Percentiles rank a stretch among this genome's conserved stretches.
These are phyloP conservation scores for Pteruthius melanotis DNA, from an alignment of 2,113 vertebrate species.

Conservation along the genomic window DNA sequence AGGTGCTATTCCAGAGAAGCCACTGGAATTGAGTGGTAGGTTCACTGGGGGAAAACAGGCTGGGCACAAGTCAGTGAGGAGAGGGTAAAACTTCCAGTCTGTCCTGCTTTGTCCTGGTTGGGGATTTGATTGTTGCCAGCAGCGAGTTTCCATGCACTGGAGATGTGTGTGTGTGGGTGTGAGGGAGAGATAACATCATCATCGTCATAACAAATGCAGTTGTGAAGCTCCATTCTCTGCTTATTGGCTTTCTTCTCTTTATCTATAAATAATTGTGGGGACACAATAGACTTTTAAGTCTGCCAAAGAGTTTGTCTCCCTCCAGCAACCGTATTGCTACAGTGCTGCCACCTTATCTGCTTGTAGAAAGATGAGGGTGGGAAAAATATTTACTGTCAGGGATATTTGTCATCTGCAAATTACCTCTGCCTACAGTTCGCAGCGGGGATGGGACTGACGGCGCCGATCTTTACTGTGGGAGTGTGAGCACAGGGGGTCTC, in stretches of 20 bases:
- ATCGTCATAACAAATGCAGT: constrained; percentile 18
- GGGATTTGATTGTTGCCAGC: not conserved
- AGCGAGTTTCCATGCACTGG: not conserved
- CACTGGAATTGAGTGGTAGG: not conserved
- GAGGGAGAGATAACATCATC: constrained; percentile 39
- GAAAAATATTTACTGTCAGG: constrained; percentile 55
- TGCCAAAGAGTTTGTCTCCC: constrained; percentile 52
- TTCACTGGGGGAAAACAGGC: not conserved
- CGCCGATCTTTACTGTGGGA: not conserved
- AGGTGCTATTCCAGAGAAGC: not conserved
- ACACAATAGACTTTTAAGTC: constrained; percentile 59
- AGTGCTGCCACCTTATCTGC: constrained; percentile 57
- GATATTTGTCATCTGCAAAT: constrained; percentile 63
- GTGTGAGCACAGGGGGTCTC: not conserved
- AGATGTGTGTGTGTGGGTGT: not conserved
- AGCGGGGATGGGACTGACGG: not conserved
- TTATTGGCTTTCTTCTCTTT: constrained; percentile 60
- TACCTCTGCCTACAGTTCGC: not conserved
- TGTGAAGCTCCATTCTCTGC: not conserved
- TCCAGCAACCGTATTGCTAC: constrained; percentile 38
- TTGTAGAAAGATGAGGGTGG: constrained; percentile 34
- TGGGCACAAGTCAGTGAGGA: not conserved
- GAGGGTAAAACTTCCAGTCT: not conserved
- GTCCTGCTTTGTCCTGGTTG: not conserved
- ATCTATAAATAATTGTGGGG: constrained; percentile 53